Percentiles rank a stretch among this genome's conserved stretches.
Conservation (phyloP, 1,140 invertebrate genomes). For the Ephestia elutella region DNA sequence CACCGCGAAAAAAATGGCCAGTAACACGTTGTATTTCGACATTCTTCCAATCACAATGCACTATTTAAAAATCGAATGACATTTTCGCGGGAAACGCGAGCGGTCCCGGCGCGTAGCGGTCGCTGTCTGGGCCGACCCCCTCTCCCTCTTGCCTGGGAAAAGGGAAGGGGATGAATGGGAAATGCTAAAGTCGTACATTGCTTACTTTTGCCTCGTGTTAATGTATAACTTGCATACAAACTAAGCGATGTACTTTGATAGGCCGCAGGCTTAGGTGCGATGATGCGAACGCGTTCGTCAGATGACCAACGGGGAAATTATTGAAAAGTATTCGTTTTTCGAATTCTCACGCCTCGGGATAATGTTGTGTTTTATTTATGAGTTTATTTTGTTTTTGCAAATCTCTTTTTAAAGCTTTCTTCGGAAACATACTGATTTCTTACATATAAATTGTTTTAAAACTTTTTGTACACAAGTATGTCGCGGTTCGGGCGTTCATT, state of each 20-base stretch:
- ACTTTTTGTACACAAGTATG: no score
- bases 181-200: background rate
- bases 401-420: background rate
- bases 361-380: background rate
- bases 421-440: background rate
- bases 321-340: background rate
- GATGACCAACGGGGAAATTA: background rate
- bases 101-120: background rate
- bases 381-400: background rate
- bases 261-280: background rate
- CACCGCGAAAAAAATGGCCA: constrained; percentile 1
- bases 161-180: background rate
- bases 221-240: no score
- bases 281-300: background rate
- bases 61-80: constrained; percentile 1
- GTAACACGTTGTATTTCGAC: background rate
- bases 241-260: background rate
- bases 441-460: no score
- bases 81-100: constrained; percentile 4
- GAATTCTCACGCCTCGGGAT: background rate
- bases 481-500: no score
- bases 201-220: no score
- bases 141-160: background rate
- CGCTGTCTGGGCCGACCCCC: constrained; percentile 2
- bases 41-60: constrained; percentile 8